Conservation (phyloP, 2,888 invertebrate species). For the Vannuccia rotundouncinata region DNA sequence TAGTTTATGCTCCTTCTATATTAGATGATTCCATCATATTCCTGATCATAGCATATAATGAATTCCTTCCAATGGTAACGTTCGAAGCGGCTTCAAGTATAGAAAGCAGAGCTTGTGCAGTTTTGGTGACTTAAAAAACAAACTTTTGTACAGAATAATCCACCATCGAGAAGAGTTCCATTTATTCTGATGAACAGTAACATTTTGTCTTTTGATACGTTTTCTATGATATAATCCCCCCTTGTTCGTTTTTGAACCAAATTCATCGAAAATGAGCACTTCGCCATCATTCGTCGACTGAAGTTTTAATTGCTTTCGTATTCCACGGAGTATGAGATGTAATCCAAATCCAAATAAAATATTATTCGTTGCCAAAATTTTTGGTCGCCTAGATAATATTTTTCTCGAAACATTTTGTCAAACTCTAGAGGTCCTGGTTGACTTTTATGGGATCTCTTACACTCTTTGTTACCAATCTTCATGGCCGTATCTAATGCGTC, state of each 20-base stretch:
- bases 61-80: background rate
- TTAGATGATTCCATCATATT: background rate
- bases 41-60: background rate
- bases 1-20: background rate
- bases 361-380: background rate
- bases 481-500: slow-evolving; percentile 5
- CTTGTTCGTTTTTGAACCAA: background rate
- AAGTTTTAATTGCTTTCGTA: background rate
- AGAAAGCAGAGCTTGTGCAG: background rate
- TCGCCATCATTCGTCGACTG: slow-evolving; percentile 17
- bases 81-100: slow-evolving; percentile 3
- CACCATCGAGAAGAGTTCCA: background rate
- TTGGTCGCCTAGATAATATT: background rate
- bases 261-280: slow-evolving; percentile 17
- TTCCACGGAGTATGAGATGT: background rate
- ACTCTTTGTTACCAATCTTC: slow-evolving; percentile 5
- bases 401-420: background rate
- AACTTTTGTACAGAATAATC: background rate
- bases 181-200: background rate
- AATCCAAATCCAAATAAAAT: too few species aligned
- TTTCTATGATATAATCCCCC: background rate
- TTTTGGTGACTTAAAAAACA: background rate
- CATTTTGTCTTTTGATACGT: background rate
- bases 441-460: background rate
- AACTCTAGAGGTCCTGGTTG: background rate